Conservation (phyloP, 2,888 invertebrate species). For the Hecatera dysodea region DNA sequence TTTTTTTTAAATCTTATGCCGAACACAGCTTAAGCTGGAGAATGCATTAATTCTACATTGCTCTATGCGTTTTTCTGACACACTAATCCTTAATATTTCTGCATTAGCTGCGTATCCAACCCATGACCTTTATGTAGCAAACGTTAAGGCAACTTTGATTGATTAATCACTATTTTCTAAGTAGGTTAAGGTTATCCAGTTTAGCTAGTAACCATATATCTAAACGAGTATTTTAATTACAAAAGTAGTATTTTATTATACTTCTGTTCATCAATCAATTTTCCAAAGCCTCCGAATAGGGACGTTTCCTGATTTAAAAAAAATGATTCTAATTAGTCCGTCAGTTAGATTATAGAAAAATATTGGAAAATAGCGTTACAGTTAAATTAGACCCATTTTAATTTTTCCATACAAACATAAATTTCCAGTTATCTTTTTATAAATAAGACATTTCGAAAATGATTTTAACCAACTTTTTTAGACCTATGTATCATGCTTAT, state of each 20-base stretch:
- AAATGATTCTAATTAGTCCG: too few species aligned
- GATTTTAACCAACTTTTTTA: too few species aligned
- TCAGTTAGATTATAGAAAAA: too few species aligned
- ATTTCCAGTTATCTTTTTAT: too few species aligned
- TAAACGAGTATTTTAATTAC: constrained; percentile 6
- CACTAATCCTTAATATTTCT: not conserved
- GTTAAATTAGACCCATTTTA: too few species aligned
- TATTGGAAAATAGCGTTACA: too few species aligned
- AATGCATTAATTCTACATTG: not conserved
- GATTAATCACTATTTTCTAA: constrained; percentile 22
- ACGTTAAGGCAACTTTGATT: constrained; percentile 14
- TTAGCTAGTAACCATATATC: not conserved
- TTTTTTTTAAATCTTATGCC: not conserved
- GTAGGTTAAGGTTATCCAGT: constrained; percentile 30
- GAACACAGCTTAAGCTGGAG: too few species aligned
- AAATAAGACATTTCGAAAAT: too few species aligned
- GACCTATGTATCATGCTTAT: too few species aligned
- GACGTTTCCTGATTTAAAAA: too few species aligned
- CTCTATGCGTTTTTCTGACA: not conserved
- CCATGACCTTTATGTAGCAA: not conserved
- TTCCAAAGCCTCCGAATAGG: not conserved
- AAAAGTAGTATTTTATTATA: not conserved
- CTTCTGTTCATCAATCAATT: not conserved
- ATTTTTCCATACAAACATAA: too few species aligned
- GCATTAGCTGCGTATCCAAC: not conserved